Evolutionary conservation across 1,140 invertebrate genomes (phyloP).

Genomic region (Zaprionus capensis): DNA sequence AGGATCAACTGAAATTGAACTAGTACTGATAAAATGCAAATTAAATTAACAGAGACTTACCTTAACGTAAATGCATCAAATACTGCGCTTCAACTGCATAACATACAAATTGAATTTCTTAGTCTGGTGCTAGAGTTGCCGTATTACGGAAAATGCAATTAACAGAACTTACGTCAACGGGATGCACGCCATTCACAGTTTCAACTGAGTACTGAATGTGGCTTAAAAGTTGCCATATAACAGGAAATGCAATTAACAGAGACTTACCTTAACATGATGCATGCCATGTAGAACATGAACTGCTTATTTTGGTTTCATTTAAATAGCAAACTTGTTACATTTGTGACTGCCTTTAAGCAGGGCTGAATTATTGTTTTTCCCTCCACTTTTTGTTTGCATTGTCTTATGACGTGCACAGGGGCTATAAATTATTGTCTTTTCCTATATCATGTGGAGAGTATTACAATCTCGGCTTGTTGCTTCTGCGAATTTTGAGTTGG

Average conservation of each 20-base stretch:
- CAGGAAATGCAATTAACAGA: background rate
- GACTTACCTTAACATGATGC: background rate
- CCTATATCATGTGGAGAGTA: constrained; percentile 27
- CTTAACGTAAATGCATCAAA: no score
- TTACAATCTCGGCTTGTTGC: constrained; percentile 20
- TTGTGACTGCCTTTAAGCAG: background rate
- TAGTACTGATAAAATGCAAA: no score
- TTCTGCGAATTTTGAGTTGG: constrained; percentile 22
- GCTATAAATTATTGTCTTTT: background rate
- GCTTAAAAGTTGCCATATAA: no score
- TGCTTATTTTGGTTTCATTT: background rate
- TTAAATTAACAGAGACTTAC: no score
- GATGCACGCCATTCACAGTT: background rate
- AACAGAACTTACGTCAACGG: background rate
- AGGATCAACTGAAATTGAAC: no score
- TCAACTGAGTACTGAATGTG: no score
- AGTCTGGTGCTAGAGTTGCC: background rate
- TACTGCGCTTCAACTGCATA: no score
- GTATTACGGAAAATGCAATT: background rate
- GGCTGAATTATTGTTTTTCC: background rate
- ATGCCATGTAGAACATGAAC: background rate
- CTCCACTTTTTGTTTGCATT: background rate
- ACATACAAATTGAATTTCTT: background rate
- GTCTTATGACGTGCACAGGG: background rate
- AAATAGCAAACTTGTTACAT: background rate